A percentile compares a stretch with the other conserved stretches of the same genome.
Conservation (phyloP, 2,888 invertebrate genomes). For the Mechanitis mazaeus region DNA sequence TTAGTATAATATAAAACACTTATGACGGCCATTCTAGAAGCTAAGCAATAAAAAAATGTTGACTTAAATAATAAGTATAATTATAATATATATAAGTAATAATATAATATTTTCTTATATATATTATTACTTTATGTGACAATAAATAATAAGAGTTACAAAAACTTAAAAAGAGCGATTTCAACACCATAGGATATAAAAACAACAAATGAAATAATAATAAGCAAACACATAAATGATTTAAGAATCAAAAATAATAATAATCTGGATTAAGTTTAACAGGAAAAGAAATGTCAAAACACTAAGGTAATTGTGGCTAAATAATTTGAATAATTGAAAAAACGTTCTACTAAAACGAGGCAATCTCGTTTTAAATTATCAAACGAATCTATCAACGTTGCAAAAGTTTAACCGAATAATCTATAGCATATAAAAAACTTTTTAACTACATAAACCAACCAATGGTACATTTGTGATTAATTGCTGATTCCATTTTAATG, state of each 20-base stretch:
- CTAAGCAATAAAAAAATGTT: too few species aligned
- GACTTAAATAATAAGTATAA: too few species aligned
- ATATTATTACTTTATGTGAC: too few species aligned
- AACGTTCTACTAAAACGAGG: background rate
- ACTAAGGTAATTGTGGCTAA: too few species aligned
- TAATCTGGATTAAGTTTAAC: background rate
- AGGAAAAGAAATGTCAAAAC: background rate
- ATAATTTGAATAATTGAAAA: background rate
- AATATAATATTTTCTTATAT: too few species aligned
- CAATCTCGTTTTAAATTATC: too few species aligned
- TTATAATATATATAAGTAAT: too few species aligned
- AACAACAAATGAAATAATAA: slow-evolving; percentile 3
- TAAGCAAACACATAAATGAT: slow-evolving; percentile 16
- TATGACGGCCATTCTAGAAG: too few species aligned
- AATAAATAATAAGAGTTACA: slow-evolving; percentile 1
- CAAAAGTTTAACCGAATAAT: too few species aligned
- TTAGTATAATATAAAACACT: too few species aligned
- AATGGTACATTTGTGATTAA: background rate
- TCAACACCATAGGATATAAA: background rate
- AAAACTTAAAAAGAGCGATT: background rate
- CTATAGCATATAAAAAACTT: slow-evolving; percentile 3
- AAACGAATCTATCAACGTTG: too few species aligned
- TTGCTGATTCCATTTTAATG: too few species aligned
- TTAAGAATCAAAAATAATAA: background rate
- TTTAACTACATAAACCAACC: background rate